Conservation (phyloP, 2,113 vertebrate genomes). For the Tragelaphus imberbis region DNA sequence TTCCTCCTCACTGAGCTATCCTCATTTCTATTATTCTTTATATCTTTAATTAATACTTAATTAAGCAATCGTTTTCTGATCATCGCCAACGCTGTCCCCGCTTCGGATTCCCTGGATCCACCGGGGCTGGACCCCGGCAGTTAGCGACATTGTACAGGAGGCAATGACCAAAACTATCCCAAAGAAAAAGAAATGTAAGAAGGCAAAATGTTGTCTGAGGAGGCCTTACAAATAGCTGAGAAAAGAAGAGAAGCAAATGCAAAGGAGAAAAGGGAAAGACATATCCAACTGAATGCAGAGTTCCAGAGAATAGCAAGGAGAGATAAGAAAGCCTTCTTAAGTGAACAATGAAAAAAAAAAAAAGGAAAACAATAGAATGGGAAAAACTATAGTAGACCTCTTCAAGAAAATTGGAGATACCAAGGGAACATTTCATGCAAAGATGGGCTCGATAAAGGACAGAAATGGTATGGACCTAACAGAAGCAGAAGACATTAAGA, state of each 20-base stretch:
- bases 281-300: neutral
- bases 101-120: too few species aligned
- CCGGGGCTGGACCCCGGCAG: too few species aligned
- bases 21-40: too few species aligned
- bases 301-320: neutral
- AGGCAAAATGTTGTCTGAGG: neutral
- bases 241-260: neutral
- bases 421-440: neutral
- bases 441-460: neutral
- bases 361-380: neutral
- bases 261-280: neutral
- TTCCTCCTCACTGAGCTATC: too few species aligned
- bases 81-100: too few species aligned
- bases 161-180: neutral
- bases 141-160: neutral
- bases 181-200: neutral
- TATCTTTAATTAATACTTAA: too few species aligned
- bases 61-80: too few species aligned
- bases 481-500: neutral
- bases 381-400: neutral
- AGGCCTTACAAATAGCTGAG: neutral
- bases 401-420: neutral
- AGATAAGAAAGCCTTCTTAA: neutral
- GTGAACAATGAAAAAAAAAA: neutral
- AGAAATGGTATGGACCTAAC: neutral